phyloP scores from a whole-genome alignment of 2,888 invertebrate species.

The Fragum whitleyi region DNA sequence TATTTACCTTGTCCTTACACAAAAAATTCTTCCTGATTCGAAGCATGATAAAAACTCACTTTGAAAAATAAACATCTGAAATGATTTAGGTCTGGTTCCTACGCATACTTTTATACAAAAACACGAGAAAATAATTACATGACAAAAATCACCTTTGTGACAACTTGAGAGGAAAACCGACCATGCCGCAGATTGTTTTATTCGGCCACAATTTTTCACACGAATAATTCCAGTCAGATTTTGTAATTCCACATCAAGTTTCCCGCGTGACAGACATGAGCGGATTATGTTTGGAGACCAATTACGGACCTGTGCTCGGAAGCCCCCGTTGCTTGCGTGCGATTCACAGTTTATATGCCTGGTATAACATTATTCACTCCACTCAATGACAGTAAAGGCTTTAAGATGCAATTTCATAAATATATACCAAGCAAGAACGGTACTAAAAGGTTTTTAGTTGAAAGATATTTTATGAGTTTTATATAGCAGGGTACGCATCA shows the following conservation, averaged over 20 bases:
- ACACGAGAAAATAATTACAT: constrained; percentile 7
- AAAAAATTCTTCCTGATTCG: too few relatives aligned
- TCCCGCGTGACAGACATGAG: constrained; percentile 16
- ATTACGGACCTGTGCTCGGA: constrained; percentile 11
- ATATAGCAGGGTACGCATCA: too few relatives aligned
- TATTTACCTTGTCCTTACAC: too few relatives aligned
- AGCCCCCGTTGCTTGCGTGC: constrained; percentile 23
- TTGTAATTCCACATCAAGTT: constrained; percentile 24
- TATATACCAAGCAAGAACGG: background rate
- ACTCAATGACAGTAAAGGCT: constrained; percentile 21
- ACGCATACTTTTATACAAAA: background rate
- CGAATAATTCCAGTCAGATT: constrained; percentile 10
- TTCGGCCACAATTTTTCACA: constrained; percentile 25
- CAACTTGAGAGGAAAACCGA: background rate
- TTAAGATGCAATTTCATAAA: constrained; percentile 27
- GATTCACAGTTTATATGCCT: constrained; percentile 20
- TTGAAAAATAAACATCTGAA: too few relatives aligned
- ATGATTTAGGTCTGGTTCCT: too few relatives aligned
- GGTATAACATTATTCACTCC: constrained; percentile 25
- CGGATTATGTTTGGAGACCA: constrained; percentile 26
- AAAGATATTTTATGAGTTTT: background rate
- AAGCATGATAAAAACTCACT: too few relatives aligned
- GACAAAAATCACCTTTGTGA: constrained; percentile 8
- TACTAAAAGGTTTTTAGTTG: constrained; percentile 18
- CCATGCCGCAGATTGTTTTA: constrained; percentile 21